phyloP scores from a whole-genome alignment of 2,888 invertebrate species.

The Apoderus coryli region DNA sequence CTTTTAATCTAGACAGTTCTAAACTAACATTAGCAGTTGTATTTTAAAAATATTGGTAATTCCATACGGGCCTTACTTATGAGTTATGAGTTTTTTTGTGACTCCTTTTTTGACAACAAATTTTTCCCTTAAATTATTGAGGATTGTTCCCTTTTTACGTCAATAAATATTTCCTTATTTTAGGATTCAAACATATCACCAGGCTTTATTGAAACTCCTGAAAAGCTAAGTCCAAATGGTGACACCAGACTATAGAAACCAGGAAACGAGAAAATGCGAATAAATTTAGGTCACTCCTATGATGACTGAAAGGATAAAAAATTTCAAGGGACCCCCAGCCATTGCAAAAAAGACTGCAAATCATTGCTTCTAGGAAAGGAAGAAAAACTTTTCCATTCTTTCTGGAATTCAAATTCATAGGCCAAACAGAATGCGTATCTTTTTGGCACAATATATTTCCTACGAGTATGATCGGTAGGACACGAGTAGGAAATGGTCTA shows the following conservation, averaged over 20 bases:
- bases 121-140: no score
- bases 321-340: slow-evolving; percentile 3
- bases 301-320: slow-evolving; percentile 4
- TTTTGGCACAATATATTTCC: slow-evolving; percentile 4
- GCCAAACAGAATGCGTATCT: slow-evolving; percentile 4
- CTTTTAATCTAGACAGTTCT: no score
- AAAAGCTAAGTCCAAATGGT: slow-evolving; percentile 2
- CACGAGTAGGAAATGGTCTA: no score
- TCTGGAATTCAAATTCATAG: slow-evolving; percentile 2
- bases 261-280: slow-evolving; percentile 3
- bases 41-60: no score
- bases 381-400: slow-evolving; percentile 2
- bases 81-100: no score
- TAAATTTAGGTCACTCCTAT: slow-evolving; percentile 4
- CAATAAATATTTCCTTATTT: slow-evolving; percentile 1
- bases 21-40: no score
- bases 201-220: slow-evolving; percentile 3
- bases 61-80: no score
- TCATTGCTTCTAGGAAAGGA: slow-evolving; percentile 5
- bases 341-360: slow-evolving; percentile 2
- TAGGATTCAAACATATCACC: slow-evolving; percentile 2
- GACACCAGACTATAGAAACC: slow-evolving; percentile 4
- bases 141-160: no score
- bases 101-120: no score
- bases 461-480: no score